phyloP scores from a whole-genome alignment of 1,140 invertebrate species.

The Ganaspis sp. region DNA sequence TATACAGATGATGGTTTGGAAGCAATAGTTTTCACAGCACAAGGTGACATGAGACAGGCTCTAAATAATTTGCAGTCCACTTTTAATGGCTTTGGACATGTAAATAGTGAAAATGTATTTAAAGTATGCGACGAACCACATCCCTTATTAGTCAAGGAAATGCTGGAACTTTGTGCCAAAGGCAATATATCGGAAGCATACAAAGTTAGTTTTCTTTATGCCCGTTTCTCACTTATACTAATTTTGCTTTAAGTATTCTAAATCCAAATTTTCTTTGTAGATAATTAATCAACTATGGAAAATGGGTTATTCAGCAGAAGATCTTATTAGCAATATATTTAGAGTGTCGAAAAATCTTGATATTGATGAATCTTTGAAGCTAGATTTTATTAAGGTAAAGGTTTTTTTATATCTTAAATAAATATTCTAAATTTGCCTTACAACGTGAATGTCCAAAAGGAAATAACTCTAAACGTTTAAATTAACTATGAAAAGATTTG shows the following conservation, averaged over 20 bases:
- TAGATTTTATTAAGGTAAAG: conserved; percentile 90
- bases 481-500: too few species aligned
- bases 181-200: conserved; percentile 93
- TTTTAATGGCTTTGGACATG: conserved; percentile 93
- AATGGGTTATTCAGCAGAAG: conserved; percentile 96
- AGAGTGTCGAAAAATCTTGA: conserved; percentile 92
- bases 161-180: conserved; percentile 90
- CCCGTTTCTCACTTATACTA: neutral
- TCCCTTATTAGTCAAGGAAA: conserved; percentile 93
- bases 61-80: conserved; percentile 99
- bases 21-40: conserved; percentile 98
- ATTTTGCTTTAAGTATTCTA: neutral
- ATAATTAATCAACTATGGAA: conserved; percentile 92
- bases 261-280: conserved; percentile 67
- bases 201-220: conserved; percentile 76
- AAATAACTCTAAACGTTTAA: too few species aligned
- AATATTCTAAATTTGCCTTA: conserved; percentile 21
- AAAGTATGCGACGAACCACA: conserved; percentile 99
- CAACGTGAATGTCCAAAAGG: neutral
- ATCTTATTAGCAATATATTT: conserved; percentile 97
- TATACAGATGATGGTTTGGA: conserved; percentile 96
- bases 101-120: conserved; percentile 98
- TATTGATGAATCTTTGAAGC: conserved; percentile 88
- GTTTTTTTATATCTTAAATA: conserved; percentile 35
- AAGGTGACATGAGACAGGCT: conserved; percentile 98